phyloP scores from a whole-genome alignment of 2,888 invertebrate species.

The Dynastes hyllus region DNA sequence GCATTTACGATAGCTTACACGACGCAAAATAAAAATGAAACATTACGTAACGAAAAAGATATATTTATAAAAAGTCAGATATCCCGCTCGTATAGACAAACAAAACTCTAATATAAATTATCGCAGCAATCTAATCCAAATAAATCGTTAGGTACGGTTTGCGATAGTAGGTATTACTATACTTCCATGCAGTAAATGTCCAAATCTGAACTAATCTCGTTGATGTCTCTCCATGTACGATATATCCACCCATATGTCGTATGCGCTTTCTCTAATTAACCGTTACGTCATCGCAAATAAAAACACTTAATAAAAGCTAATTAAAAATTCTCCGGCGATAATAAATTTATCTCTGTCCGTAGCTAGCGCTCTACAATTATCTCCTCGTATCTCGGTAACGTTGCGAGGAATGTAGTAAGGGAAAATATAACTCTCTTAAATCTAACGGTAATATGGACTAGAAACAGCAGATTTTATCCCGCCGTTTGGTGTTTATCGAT shows the following conservation, averaged over 20 bases:
- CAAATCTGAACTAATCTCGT: slow-evolving; percentile 34
- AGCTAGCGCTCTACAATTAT: slow-evolving; percentile 12
- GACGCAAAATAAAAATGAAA: too few relatives aligned
- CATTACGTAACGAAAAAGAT: neutral
- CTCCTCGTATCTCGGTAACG: slow-evolving; percentile 5
- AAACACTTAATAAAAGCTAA: slow-evolving; percentile 37
- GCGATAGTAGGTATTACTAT: slow-evolving; percentile 6
- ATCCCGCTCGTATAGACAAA: neutral
- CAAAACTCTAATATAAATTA: slow-evolving; percentile 32
- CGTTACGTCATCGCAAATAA: slow-evolving; percentile 36
- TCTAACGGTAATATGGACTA: slow-evolving; percentile 9
- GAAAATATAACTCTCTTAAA: neutral
- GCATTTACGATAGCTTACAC: too few relatives aligned
- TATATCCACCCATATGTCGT: slow-evolving; percentile 12
- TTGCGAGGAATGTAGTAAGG: neutral
- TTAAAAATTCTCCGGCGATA: slow-evolving; percentile 21
- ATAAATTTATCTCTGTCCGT: slow-evolving; percentile 4
- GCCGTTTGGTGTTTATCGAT: slow-evolving; percentile 2
- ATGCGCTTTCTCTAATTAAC: slow-evolving; percentile 26
- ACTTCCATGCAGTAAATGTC: neutral
- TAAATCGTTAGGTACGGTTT: slow-evolving; percentile 13
- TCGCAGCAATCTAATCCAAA: slow-evolving; percentile 31
- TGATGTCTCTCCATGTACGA: neutral
- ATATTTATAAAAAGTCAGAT: slow-evolving; percentile 1
- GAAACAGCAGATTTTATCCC: neutral